Percentiles rank a stretch among this genome's conserved stretches.
phyloP scores from a whole-genome alignment of 2,888 invertebrate genomes.

The Cryptocephalus primarius region DNA sequence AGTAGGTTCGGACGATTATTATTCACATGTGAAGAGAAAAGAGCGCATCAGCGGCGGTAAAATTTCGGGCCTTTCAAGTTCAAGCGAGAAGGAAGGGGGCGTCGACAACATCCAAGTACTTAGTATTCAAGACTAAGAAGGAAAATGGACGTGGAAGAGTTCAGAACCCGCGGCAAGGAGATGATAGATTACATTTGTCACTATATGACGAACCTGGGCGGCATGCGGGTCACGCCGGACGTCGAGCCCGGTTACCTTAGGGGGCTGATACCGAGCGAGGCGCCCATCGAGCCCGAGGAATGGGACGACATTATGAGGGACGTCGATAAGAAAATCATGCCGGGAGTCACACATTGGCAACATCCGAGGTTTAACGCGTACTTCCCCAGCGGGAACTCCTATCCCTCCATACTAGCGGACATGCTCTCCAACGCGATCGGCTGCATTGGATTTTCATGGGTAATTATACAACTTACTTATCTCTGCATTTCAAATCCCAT shows the following conservation, averaged over 20 bases:
- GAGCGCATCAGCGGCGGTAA: too few species aligned
- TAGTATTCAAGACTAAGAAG: not conserved
- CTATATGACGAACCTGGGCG: constrained; percentile 71
- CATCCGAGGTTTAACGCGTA: constrained; percentile 98
- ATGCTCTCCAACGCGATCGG: constrained; percentile 95
- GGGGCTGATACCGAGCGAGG: constrained; percentile 63
- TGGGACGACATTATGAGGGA: constrained; percentile 87
- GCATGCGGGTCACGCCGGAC: constrained; percentile 75
- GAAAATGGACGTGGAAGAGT: constrained; percentile 78
- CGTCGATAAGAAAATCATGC: constrained; percentile 86
- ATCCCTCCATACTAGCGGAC: constrained; percentile 93
- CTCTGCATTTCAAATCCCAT: too few species aligned
- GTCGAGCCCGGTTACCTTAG: constrained; percentile 87
- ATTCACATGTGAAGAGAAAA: too few species aligned
- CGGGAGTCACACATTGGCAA: constrained; percentile 97
- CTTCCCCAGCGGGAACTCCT: constrained; percentile 96
- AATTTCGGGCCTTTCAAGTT: too few species aligned
- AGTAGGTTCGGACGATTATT: too few species aligned
- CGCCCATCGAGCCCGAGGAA: constrained; percentile 71
- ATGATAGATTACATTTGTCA: constrained; percentile 95
- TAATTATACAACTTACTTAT: constrained; percentile 30
- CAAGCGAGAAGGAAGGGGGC: too few species aligned
- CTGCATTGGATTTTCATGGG: constrained; percentile 98
- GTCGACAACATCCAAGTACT: too few species aligned
- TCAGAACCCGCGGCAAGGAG: constrained; percentile 76